Base-by-base conservation (phyloP, 2,113 vertebrate species). In the Sander vitreus region DNA sequence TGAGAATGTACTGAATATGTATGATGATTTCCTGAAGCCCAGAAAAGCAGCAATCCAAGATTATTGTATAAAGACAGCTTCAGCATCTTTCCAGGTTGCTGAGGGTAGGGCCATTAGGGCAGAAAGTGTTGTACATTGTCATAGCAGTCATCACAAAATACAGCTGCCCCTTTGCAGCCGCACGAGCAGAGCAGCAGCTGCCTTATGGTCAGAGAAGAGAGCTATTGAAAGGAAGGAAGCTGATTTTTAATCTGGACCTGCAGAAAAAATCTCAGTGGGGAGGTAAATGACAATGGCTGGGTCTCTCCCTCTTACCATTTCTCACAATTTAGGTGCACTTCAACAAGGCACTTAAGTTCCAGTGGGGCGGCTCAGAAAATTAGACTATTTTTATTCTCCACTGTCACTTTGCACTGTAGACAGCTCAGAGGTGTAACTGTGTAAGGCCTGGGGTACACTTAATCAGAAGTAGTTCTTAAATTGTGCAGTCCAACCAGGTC, bases 181-280 rank as follows among this genome's bases (percentile, higher is more conserved):
- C 11, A n/a, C 66, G 43, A 30, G 60, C 48, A 64, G 47, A 83
- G 33, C 8, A 25, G 43, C n/a, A 33, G 39, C 45, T 48, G 59
- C 33, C 23, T 81, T 80, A 81, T 81, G 79, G 85, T 87, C 80
- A 78, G 43, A 55, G 58, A 51, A 30, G 8, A 21, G 3, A 18
- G 25, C n/a, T 64, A 5, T 53, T 80, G 73, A 80, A 80, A 68
- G 23, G 45, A 47, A 83, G 64, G 73, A 82, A 74, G 63, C 33
- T 25, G 12, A 55, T 63, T 78, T 83, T 60, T 11, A 64, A 4
- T 51, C 30, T 66, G 21, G 23, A 81, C 15, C 19, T 21, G 70
- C 55, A 88, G 60, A 27, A 50, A 51, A 62, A 50, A 64, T 64
- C 50, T 84, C 83, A 65, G 0, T 30, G 25, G 67, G 39, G 39